phyloP scores from a whole-genome alignment of 2,113 vertebrate genomes.

The Datnioides undecimradiatus region DNA sequence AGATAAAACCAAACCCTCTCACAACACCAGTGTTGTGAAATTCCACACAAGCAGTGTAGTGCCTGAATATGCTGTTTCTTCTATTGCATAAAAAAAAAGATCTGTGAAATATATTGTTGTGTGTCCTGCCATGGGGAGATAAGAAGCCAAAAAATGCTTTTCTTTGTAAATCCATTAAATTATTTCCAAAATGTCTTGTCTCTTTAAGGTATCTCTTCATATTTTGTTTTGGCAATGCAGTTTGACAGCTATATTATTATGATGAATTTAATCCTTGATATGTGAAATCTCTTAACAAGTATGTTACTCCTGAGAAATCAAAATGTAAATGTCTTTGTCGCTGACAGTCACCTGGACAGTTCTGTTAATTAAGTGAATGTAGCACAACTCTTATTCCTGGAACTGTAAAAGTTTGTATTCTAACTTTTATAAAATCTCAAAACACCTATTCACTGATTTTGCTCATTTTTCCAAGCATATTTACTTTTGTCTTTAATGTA shows the following conservation, averaged over 20 bases:
- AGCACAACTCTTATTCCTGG: not conserved
- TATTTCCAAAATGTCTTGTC: constrained; percentile 29
- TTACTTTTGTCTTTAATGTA: not conserved
- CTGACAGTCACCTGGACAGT: not conserved
- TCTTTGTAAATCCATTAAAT: constrained; percentile 41
- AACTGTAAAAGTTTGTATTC: not conserved
- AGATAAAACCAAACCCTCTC: not conserved
- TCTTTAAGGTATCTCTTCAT: constrained; percentile 17
- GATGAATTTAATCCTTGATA: not conserved
- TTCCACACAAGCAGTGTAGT: constrained; percentile 15
- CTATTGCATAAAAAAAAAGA: constrained; percentile 18
- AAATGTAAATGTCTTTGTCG: not conserved
- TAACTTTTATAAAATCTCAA: constrained; percentile 3
- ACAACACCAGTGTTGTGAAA: constrained; percentile 34
- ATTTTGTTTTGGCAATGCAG: not conserved
- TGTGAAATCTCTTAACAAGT: not conserved
- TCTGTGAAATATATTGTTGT: constrained; percentile 5
- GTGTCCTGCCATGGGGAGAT: not conserved
- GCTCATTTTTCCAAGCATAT: not conserved
- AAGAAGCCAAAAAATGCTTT: not conserved
- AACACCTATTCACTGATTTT: not conserved
- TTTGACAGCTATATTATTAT: not conserved
- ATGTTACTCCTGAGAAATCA: not conserved
- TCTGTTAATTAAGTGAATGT: not conserved
- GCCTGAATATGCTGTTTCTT: constrained; percentile 10